Percentiles rank a stretch among this genome's conserved stretches.
Evolutionary conservation across 2,113 vertebrate genomes (phyloP).

Genomic region (Archilochus colubris): DNA sequence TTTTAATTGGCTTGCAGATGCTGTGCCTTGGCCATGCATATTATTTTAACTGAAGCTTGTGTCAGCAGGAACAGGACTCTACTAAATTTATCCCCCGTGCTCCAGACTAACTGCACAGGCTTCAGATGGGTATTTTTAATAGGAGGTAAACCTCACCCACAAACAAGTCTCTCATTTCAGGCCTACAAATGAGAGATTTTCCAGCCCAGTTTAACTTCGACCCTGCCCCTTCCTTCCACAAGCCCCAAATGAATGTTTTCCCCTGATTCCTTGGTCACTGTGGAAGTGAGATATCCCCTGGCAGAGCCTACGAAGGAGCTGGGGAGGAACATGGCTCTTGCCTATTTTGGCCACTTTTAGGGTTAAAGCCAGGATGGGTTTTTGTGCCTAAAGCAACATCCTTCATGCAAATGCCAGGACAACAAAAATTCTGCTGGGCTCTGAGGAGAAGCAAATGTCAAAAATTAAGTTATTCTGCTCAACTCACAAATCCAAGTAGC

Average conservation of each 20-base stretch:
- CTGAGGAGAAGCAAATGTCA: conserved; percentile 72
- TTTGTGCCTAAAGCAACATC: conserved; percentile 71
- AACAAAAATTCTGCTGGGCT: conserved; percentile 54
- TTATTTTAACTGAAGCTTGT: conserved; percentile 52
- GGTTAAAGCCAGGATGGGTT: conserved; percentile 60
- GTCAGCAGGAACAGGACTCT: conserved; percentile 8
- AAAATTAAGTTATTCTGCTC: conserved; percentile 72
- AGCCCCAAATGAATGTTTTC: conserved; percentile 70
- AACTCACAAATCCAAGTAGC: conserved; percentile 65
- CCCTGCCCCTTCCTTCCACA: conserved; percentile 69
- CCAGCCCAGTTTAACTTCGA: conserved; percentile 51
- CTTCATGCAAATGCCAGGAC: conserved; percentile 64
- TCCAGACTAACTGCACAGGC: conserved; percentile 20
- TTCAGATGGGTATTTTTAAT: conserved; percentile 59
- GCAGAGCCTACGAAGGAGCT: conserved; percentile 34
- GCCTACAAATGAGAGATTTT: conserved; percentile 62
- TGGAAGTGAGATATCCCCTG: conserved; percentile 62
- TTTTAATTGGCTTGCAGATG: conserved; percentile 62
- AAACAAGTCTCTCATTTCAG: conserved; percentile 60
- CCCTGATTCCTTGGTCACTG: conserved; percentile 60
- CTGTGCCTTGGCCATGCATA: conserved; percentile 7
- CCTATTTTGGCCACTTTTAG: conserved; percentile 46
- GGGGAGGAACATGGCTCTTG: conserved; percentile 11
- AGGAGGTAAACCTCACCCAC: conserved; percentile 63
- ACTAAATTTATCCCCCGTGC: conserved; percentile 54